Conservation (phyloP, 2,888 invertebrate species). For the Pherbina coryleti region DNA sequence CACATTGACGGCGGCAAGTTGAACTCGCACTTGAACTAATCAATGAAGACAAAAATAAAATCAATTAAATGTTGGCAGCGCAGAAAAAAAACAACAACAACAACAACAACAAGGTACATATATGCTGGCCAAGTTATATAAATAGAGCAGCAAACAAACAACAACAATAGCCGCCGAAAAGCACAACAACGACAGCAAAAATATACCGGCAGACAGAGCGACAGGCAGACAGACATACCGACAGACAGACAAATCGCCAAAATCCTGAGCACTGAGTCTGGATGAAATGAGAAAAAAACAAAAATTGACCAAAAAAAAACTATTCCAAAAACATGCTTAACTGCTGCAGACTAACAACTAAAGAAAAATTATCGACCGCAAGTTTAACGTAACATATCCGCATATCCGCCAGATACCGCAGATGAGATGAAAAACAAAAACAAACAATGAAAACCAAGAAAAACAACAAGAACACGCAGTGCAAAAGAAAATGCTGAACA, state of each 20-base stretch:
- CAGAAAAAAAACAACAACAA: background rate
- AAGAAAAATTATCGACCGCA: constrained; percentile 47
- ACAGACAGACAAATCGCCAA: constrained; percentile 18
- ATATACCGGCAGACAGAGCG: constrained; percentile 8
- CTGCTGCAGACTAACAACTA: constrained; percentile 47
- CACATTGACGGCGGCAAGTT: constrained; percentile 35
- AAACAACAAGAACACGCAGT: constrained; percentile 41
- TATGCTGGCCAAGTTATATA: constrained; percentile 10
- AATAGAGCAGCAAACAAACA: constrained; percentile 30
- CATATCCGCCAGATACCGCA: constrained; percentile 44
- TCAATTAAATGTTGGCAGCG: constrained; percentile 28
- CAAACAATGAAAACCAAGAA: constrained; percentile 31
- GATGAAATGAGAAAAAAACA: background rate
- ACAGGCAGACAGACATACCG: constrained; percentile 2
- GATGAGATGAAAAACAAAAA: constrained; percentile 38
- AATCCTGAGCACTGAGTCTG: background rate
- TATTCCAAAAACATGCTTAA: constrained; percentile 33
- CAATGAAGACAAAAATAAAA: constrained; percentile 38
- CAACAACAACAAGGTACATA: constrained; percentile 14
- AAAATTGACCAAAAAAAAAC: constrained; percentile 15
- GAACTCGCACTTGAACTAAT: constrained; percentile 42
- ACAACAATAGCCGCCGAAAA: background rate
- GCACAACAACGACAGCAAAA: constrained; percentile 18
- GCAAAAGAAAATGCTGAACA: constrained; percentile 23
- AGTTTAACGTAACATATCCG: constrained; percentile 27